Evolutionary conservation across 2,797 vertebrate species (phyloP).

Genomic region (Urophycis tenuis): DNA sequence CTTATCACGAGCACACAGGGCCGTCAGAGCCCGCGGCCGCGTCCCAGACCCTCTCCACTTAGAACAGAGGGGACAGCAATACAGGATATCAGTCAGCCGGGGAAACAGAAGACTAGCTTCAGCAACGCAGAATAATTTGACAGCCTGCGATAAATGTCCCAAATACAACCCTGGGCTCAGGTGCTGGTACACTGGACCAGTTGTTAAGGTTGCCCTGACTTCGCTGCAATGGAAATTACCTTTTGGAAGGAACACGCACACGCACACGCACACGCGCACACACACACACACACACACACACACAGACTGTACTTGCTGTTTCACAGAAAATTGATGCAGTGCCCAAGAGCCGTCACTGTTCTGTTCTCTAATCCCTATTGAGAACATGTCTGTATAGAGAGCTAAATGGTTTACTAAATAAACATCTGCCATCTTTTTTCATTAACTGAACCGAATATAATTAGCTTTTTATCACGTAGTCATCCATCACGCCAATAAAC

Average conservation of each 20-base stretch:
- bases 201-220: neutral
- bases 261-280: neutral
- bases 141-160: neutral
- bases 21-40: neutral
- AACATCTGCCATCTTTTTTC: neutral
- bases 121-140: neutral
- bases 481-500: too few relatives aligned
- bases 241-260: neutral
- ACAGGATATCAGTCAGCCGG: too few relatives aligned
- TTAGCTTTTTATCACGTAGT: neutral
- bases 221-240: neutral
- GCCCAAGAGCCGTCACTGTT: neutral
- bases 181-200: neutral
- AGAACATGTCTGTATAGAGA: neutral
- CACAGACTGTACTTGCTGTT: neutral
- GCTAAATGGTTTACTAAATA: conserved; percentile 1
- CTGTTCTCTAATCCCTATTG: neutral
- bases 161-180: neutral
- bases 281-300: neutral
- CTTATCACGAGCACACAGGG: neutral
- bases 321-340: neutral
- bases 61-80: too few relatives aligned
- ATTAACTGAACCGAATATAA: neutral
- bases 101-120: neutral
- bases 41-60: too few relatives aligned